These are phyloP conservation scores for Rafetus swinhoei DNA, from an alignment of 2,113 vertebrate species.

Conservation along the genomic window DNA sequence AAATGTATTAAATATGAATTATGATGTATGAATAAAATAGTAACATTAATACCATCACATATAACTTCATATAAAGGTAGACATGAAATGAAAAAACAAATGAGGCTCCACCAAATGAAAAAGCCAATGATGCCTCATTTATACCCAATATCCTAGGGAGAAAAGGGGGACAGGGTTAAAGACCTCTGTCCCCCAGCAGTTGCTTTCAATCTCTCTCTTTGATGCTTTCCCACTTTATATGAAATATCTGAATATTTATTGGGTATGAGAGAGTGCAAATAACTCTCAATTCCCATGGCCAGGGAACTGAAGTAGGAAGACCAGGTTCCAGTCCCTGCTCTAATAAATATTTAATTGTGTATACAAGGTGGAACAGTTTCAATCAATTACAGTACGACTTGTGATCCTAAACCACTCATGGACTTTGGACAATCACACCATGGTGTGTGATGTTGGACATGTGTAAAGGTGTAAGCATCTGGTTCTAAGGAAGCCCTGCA, in stretches of 20 bases:
- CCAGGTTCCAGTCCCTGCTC: background rate
- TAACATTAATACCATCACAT: no score
- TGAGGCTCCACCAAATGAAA: no score
- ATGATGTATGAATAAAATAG: no score
- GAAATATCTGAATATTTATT: background rate
- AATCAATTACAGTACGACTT: background rate
- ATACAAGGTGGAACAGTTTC: background rate
- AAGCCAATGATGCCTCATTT: no score
- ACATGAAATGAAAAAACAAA: no score
- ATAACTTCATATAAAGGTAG: no score
- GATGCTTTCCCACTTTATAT: no score
- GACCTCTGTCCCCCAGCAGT: no score
- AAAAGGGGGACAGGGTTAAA: no score
- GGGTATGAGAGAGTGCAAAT: background rate
- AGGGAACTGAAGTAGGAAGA: background rate
- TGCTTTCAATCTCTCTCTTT: no score
- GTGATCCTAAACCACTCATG: background rate
- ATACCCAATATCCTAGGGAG: no score
- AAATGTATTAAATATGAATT: no score
- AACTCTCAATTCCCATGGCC: background rate
- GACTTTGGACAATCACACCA: background rate
- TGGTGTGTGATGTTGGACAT: background rate
- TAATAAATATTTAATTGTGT: background rate
- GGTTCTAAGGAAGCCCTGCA: background rate
- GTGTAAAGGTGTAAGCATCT: background rate